phyloP scores from a whole-genome alignment of 2,113 vertebrate species.

The Apeltes quadracus region DNA sequence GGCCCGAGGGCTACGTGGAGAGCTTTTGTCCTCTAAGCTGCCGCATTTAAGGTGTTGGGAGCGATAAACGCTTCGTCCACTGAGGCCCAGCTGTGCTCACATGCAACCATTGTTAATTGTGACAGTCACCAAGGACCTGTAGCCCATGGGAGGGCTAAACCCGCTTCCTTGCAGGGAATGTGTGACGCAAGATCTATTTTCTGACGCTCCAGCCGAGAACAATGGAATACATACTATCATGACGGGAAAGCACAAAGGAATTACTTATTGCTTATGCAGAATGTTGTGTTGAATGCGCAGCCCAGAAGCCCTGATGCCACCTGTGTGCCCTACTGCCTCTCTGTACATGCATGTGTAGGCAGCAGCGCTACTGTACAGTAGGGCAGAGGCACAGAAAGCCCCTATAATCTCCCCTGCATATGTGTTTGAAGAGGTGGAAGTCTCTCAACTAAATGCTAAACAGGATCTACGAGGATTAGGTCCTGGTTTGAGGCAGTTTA shows the following conservation, averaged over 20 bases:
- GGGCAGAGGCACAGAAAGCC: slow-evolving; percentile 55
- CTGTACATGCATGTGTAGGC: slow-evolving; percentile 12
- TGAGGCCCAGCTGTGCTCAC: slow-evolving; percentile 29
- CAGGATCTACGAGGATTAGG: slow-evolving; percentile 80
- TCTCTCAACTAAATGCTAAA: slow-evolving; percentile 74
- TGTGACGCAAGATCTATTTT: slow-evolving; percentile 50
- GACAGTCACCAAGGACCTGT: slow-evolving; percentile 24
- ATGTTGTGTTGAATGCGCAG: neutral
- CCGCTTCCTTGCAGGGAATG: slow-evolving; percentile 11
- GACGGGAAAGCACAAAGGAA: slow-evolving; percentile 41
- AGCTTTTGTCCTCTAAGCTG: neutral
- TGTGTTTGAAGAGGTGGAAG: slow-evolving; percentile 74
- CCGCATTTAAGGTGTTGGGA: neutral
- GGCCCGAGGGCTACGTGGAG: neutral
- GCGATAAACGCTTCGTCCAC: neutral
- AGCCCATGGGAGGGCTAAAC: slow-evolving; percentile 13
- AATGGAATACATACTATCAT: slow-evolving; percentile 28
- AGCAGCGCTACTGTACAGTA: slow-evolving; percentile 35
- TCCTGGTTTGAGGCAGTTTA: slow-evolving; percentile 66
- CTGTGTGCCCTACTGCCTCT: slow-evolving; percentile 19
- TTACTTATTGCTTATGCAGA: slow-evolving; percentile 8
- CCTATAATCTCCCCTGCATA: slow-evolving; percentile 63
- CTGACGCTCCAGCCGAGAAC: slow-evolving; percentile 38
- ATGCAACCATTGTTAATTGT: slow-evolving; percentile 46
- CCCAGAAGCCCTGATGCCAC: slow-evolving; percentile 34